These are phyloP conservation scores for Sebastes flavidus DNA, from an alignment of 2,797 vertebrate genomes.

Conservation along the genomic window DNA sequence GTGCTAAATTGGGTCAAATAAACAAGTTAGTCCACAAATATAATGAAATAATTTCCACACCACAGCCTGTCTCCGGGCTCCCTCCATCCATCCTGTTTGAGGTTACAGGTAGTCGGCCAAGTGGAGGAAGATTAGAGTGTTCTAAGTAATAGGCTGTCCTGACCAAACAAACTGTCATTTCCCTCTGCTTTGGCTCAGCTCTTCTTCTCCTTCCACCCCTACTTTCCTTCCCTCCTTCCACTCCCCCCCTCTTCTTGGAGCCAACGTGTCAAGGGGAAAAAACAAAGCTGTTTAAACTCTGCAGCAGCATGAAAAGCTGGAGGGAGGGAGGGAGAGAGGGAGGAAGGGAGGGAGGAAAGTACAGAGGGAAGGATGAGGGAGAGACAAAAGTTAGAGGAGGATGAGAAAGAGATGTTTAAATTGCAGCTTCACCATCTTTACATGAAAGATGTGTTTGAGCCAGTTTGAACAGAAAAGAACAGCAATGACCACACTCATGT, in stretches of 20 bases:
- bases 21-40: conserved; percentile 52
- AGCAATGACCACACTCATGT: not conserved
- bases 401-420: not conserved
- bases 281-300: conserved; percentile 63
- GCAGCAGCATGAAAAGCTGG: conserved; percentile 1
- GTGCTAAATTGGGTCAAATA: conserved; percentile 56
- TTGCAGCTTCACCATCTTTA: not conserved
- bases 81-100: conserved; percentile 44
- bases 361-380: not conserved
- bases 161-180: conserved; percentile 69
- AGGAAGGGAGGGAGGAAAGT: not conserved
- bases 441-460: not conserved
- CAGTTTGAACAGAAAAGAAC: not conserved
- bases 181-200: conserved; percentile 56
- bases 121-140: conserved; percentile 62
- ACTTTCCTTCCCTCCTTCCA: conserved; percentile 32
- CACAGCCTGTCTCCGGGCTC: conserved; percentile 53
- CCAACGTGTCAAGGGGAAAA: conserved; percentile 70
- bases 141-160: conserved; percentile 56
- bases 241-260: conserved; percentile 50
- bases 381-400: not conserved
- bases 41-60: conserved; percentile 56
- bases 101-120: conserved; percentile 69
- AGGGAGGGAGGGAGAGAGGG: not conserved
- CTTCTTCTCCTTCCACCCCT: conserved; percentile 46